These are phyloP conservation scores for Geophilus truncorum DNA, from an alignment of 2,888 invertebrate species.

Conservation along the genomic window DNA sequence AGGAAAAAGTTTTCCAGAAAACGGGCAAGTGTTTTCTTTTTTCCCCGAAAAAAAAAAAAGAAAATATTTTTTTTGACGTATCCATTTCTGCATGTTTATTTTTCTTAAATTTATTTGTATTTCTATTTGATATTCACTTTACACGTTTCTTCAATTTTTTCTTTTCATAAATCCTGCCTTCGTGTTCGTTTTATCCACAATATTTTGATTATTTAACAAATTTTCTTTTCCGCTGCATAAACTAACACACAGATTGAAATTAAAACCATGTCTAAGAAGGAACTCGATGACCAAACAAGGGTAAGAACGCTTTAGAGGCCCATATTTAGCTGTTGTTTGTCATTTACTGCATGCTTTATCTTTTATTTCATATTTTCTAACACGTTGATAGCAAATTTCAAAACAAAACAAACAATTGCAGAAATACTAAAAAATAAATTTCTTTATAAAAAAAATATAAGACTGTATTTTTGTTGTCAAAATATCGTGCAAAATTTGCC, in stretches of 20 bases:
- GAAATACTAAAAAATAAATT: not conserved
- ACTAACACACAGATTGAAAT: not conserved
- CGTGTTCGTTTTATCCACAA: not conserved
- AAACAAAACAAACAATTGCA: not conserved
- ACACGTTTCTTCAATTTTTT: not conserved
- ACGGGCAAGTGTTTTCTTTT: not conserved
- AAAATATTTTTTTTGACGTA: not conserved
- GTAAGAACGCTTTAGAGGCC: slow-evolving; percentile 44
- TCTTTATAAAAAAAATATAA: no score
- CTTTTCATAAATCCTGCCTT: not conserved
- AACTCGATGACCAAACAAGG: slow-evolving; percentile 49
- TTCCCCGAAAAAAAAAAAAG: no score
- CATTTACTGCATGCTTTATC: not conserved
- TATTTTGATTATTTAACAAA: not conserved
- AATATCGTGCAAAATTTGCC: not conserved
- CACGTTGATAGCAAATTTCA: not conserved
- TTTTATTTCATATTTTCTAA: not conserved
- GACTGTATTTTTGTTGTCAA: not conserved
- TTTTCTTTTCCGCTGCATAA: not conserved
- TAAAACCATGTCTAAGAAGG: slow-evolving; percentile 44
- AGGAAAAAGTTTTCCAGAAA: not conserved
- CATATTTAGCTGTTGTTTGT: not conserved
- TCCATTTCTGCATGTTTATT: not conserved
- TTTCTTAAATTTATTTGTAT: not conserved
- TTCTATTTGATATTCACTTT: not conserved